These are phyloP conservation scores for Phortica variegata DNA, from an alignment of 1,140 invertebrate species.

Conservation along the genomic window DNA sequence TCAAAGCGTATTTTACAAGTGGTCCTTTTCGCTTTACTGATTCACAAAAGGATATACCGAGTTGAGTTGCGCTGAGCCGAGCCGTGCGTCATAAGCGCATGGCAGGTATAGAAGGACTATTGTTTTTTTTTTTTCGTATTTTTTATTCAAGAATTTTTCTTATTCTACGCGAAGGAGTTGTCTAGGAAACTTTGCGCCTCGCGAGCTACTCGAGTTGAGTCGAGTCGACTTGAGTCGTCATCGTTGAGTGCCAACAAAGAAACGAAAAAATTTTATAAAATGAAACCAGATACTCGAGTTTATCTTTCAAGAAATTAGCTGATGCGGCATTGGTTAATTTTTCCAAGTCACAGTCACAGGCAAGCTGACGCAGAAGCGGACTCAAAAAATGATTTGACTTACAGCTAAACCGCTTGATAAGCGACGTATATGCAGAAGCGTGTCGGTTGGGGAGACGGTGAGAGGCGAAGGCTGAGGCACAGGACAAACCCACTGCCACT, in stretches of 20 bases:
- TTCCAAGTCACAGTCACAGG: too few relatives aligned
- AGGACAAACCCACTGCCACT: background rate
- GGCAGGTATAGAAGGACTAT: too few relatives aligned
- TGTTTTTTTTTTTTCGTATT: constrained; percentile 3
- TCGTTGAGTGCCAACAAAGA: constrained; percentile 32
- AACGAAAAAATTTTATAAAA: constrained; percentile 21
- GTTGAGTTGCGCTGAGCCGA: constrained; percentile 47
- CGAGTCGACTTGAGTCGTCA: too few relatives aligned
- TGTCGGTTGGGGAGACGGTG: too few relatives aligned
- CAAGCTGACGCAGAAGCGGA: too few relatives aligned
- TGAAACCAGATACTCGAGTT: constrained; percentile 42
- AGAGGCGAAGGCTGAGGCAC: too few relatives aligned
- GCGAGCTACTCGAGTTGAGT: constrained; percentile 46
- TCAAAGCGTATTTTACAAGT: constrained; percentile 55
- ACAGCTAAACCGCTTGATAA: too few relatives aligned
- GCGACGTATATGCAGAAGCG: too few relatives aligned
- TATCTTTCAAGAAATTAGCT: constrained; percentile 8
- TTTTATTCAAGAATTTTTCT: background rate
- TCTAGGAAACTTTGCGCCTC: constrained; percentile 50
- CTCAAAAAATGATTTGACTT: too few relatives aligned
- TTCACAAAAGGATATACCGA: constrained; percentile 46
- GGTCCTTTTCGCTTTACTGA: constrained; percentile 49
- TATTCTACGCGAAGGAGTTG: constrained; percentile 41
- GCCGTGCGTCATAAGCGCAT: too few relatives aligned
- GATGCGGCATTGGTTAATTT: too few relatives aligned